Evolutionary conservation across 2,113 vertebrate species (phyloP).

Genomic region (Nesoenas mayeri): DNA sequence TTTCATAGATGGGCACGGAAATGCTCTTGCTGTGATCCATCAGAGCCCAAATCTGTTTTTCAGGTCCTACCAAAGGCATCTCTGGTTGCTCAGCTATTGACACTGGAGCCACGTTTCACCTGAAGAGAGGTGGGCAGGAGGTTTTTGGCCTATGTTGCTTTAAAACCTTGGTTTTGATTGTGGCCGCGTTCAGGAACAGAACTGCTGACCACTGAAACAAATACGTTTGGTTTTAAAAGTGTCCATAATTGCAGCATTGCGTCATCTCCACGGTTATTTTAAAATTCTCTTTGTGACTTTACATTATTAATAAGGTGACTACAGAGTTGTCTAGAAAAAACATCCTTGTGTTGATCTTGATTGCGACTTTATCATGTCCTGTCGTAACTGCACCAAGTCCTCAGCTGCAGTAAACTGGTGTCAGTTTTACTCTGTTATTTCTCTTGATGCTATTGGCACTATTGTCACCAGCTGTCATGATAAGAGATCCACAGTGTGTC

Average conservation of each 20-base stretch:
- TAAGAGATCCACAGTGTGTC: not conserved
- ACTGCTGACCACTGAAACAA: not conserved
- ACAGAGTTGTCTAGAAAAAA: not conserved
- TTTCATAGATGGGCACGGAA: not conserved
- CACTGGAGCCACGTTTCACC: not conserved
- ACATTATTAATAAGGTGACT: conserved; percentile 60
- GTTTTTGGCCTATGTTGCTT: not conserved
- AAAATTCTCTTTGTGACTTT: conserved; percentile 22
- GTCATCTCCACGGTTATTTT: not conserved
- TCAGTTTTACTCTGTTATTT: not conserved
- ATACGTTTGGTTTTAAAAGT: not conserved
- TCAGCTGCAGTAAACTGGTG: not conserved
- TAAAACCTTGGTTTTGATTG: not conserved
- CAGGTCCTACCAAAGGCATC: not conserved
- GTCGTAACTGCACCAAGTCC: not conserved
- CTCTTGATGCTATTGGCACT: not conserved
- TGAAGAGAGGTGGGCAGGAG: not conserved
- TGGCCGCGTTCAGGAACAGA: not conserved
- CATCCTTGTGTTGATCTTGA: not conserved
- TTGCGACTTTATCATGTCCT: not conserved
- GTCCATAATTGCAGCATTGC: not conserved
- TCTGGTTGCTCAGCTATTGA: not conserved
- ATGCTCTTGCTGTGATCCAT: not conserved
- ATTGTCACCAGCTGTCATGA: not conserved
- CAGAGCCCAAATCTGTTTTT: not conserved